Evolutionary conservation across 1,140 invertebrate genomes (phyloP).

Genomic region (Theocolax elegans): DNA sequence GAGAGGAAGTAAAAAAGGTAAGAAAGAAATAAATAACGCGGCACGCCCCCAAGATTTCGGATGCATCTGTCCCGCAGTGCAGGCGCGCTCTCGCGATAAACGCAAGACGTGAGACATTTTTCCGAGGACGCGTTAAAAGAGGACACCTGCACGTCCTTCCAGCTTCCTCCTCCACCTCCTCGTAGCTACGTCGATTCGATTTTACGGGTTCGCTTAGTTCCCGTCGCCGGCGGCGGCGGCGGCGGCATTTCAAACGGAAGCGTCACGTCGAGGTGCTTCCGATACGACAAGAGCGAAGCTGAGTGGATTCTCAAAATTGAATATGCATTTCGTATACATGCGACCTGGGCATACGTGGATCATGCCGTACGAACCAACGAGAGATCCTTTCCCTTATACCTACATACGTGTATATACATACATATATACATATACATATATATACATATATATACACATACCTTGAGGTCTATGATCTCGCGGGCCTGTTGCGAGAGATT

Average conservation of each 20-base stretch:
- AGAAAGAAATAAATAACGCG: constrained; percentile 9
- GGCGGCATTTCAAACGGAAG: background rate
- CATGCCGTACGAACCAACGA: too few relatives aligned
- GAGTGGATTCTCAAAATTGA: constrained; percentile 47
- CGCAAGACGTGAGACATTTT: constrained; percentile 29
- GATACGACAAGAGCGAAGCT: constrained; percentile 1
- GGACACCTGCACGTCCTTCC: background rate
- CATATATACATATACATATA: background rate
- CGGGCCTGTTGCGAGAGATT: background rate
- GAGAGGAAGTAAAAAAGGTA: too few relatives aligned
- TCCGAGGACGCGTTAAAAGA: constrained; percentile 13
- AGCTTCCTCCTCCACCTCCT: background rate
- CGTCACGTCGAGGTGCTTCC: constrained; percentile 9
- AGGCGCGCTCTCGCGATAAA: constrained; percentile 1
- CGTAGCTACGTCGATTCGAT: constrained; percentile 17
- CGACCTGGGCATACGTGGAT: too few relatives aligned
- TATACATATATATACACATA: background rate
- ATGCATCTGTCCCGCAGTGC: background rate
- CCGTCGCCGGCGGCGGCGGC: background rate
- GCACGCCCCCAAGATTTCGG: constrained; percentile 15
- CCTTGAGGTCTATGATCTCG: background rate
- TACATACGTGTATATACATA: background rate
- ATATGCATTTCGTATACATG: constrained; percentile 50
- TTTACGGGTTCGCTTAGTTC: background rate
- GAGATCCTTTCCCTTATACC: background rate